Percentiles rank a stretch among this genome's conserved stretches.
Evolutionary conservation across 2,113 vertebrate genomes (phyloP).

Genomic region (Pterophyllum scalare): DNA sequence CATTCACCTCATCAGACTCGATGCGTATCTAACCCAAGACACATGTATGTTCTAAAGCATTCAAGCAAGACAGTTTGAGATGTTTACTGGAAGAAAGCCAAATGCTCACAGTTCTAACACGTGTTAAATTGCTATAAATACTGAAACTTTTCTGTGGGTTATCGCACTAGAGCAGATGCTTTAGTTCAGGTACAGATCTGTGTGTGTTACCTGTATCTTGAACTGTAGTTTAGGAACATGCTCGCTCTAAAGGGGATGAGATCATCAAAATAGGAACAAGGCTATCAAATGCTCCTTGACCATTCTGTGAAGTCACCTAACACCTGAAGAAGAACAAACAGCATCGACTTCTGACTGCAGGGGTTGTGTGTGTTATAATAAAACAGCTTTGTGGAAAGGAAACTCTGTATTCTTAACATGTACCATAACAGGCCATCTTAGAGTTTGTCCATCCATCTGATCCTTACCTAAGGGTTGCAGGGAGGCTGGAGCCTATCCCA

Average conservation of each 20-base stretch:
- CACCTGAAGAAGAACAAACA: conserved; percentile 65
- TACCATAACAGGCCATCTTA: not conserved
- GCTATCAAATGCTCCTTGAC: conserved; percentile 60
- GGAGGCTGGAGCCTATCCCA: too few species aligned
- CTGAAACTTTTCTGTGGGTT: not conserved
- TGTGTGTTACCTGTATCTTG: conserved; percentile 4
- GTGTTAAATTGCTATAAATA: not conserved
- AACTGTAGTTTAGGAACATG: conserved; percentile 38
- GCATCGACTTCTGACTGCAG: conserved; percentile 52
- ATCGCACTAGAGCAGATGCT: not conserved
- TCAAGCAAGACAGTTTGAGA: not conserved
- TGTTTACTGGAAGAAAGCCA: not conserved
- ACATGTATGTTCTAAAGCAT: not conserved
- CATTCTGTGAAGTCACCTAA: conserved; percentile 62
- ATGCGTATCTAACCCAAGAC: not conserved
- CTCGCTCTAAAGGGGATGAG: conserved; percentile 56
- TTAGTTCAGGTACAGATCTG: not conserved
- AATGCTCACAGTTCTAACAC: not conserved
- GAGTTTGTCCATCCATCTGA: not conserved
- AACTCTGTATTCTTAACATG: conserved; percentile 46
- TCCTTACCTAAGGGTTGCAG: not conserved
- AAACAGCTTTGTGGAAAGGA: conserved; percentile 57
- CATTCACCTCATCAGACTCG: not conserved
- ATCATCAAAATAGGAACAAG: conserved; percentile 60
- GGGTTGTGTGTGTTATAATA: conserved; percentile 45